Base-by-base conservation (phyloP, 2,888 invertebrate species). In the Eustalomyia histrio region DNA sequence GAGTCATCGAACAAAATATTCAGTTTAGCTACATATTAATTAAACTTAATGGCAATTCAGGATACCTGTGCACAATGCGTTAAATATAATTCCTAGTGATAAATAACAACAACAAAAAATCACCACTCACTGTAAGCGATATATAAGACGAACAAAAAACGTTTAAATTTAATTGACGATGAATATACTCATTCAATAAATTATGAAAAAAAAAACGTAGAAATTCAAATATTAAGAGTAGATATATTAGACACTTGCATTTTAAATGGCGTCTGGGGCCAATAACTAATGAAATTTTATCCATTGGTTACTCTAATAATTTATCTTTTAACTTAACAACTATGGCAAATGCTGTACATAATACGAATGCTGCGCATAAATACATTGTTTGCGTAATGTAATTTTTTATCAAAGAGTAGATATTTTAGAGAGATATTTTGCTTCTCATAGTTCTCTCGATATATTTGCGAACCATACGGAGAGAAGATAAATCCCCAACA, bases 341-440 rank as follows among this genome's bases (percentile, higher is more conserved):
- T 64, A 16, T 76, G 76, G 76, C 76, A 69, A 69, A 76, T 76
- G 69, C 63, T 76, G 68, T 69, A 57, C 39, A 63, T 7, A 68
- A n/a, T 33, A n/a, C n/a, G n/a, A n/a, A n/a, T n/a, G n/a, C n/a
- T n/a, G n/a, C n/a, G n/a, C n/a, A n/a, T n/a, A n/a, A n/a, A 61
- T 16, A 64, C 17, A 52, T 18, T 18, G 12, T 18, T 16, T 18
- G 18, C 17, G 1, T 52, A 18, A 55, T 1, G 55, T 24, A 55
- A 1, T 35, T 35, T 3, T 8, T 1, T 10, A 35, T 10, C 2
- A 3, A n/a, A n/a, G n/a, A n/a, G n/a, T n/a, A n/a, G n/a, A n/a
- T n/a, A n/a, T n/a, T n/a, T n/a, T n/a, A n/a, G n/a, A n/a, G n/a
- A n/a, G n/a, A n/a, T n/a, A n/a, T n/a, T n/a, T n/a, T n/a, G n/a